phyloP scores from a whole-genome alignment of 2,113 vertebrate genomes.

The Sorex fumeus region DNA sequence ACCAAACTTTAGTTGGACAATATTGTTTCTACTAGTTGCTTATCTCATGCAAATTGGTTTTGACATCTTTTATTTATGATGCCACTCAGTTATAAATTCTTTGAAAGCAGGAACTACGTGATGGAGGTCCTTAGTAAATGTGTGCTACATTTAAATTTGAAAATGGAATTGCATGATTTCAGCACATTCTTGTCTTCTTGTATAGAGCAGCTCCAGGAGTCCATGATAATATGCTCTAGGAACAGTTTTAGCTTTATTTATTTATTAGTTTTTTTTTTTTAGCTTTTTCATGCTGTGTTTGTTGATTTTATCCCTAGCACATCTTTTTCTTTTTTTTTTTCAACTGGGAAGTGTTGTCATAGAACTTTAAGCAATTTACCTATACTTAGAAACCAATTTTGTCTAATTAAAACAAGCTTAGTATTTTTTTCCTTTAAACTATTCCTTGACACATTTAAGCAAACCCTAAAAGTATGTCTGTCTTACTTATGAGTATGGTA shows the following conservation, averaged over 20 bases:
- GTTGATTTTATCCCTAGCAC: background rate
- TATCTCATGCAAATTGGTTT: background rate
- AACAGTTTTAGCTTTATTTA: background rate
- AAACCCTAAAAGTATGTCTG: background rate
- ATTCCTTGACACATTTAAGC: background rate
- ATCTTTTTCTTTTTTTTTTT: background rate
- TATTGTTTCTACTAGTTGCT: no score
- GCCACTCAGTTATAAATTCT: background rate
- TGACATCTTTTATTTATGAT: background rate
- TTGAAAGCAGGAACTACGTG: background rate
- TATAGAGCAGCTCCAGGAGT: accelerated
- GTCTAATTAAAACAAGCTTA: background rate
- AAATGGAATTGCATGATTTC: background rate
- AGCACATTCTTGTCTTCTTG: background rate
- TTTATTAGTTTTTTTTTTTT: no score
- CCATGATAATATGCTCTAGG: no score
- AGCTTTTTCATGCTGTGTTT: background rate
- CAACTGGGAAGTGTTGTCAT: background rate
- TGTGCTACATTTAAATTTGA: background rate
- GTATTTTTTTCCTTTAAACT: background rate
- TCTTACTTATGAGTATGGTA: background rate
- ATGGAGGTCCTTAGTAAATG: background rate
- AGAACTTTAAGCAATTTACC: background rate
- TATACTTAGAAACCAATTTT: background rate
- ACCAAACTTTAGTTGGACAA: background rate